Conservation (phyloP, 2,888 invertebrate genomes). For the Sicus ferrugineus region DNA sequence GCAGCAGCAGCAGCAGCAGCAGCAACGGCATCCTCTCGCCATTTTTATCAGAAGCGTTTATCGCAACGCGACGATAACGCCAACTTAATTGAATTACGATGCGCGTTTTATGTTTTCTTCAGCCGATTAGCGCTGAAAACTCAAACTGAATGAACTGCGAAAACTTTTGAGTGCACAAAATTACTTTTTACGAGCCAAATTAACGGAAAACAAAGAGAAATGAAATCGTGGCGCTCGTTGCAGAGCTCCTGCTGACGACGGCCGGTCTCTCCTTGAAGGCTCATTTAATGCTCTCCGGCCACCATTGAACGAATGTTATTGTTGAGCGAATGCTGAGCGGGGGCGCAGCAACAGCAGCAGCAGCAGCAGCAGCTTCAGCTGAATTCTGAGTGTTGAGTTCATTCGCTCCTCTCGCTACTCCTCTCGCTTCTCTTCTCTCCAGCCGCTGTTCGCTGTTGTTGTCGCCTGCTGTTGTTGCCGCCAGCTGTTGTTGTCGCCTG, state of each 20-base stretch:
- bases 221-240: background rate
- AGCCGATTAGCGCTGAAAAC: conserved; percentile 11
- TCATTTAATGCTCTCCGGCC: background rate
- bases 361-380: background rate
- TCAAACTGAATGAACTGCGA: conserved; percentile 3
- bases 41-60: conserved; percentile 23
- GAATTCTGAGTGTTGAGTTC: background rate
- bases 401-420: no score
- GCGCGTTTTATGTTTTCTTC: conserved; percentile 11
- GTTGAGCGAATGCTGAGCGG: background rate
- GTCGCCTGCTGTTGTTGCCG: no score
- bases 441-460: no score
- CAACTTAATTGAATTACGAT: conserved; percentile 26
- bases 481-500: no score
- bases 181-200: background rate
- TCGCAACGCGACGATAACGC: conserved; percentile 26
- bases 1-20: background rate
- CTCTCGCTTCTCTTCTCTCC: no score
- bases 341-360: background rate
- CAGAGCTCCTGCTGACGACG: no score
- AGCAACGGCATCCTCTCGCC: conserved; percentile 10
- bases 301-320: background rate
- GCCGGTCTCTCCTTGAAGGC: background rate
- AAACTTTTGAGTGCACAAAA: background rate
- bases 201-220: background rate